phyloP scores from a whole-genome alignment of 2,888 invertebrate species.

The Boloria euphrosyne region DNA sequence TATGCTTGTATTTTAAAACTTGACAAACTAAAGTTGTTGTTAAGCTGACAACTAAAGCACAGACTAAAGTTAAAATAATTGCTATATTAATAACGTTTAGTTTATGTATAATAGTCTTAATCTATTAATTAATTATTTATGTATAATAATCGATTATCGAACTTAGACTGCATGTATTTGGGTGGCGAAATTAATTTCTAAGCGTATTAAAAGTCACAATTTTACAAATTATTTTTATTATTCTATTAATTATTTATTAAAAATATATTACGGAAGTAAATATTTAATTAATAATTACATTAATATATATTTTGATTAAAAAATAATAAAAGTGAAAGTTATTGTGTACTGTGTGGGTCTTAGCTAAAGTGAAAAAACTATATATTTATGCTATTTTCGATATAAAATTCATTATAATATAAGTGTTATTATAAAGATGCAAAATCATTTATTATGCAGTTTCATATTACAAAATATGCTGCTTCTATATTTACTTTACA shows the following conservation, averaged over 20 bases:
- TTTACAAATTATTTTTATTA: too few species aligned
- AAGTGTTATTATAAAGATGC: not conserved
- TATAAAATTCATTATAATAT: not conserved
- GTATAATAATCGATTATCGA: too few species aligned
- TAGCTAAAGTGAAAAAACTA: not conserved
- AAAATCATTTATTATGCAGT: not conserved
- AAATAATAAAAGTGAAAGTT: constrained; percentile 4
- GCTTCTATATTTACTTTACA: not conserved
- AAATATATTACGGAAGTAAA: not conserved
- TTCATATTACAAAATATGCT: not conserved
- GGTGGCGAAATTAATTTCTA: too few species aligned
- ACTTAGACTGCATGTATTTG: too few species aligned
- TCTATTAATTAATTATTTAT: too few species aligned
- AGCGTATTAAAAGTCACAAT: too few species aligned
- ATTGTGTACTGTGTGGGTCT: not conserved
- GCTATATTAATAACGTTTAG: not conserved
- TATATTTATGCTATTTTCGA: not conserved
- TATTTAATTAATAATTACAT: not conserved
- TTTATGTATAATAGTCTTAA: not conserved
- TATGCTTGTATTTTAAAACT: constrained; percentile 9
- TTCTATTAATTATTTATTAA: too few species aligned
- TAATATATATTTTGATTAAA: not conserved
- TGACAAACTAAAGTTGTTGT: not conserved
- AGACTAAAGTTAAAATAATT: constrained; percentile 10
- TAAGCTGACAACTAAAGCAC: too few species aligned